Conservation (phyloP, 1,140 invertebrate species). For the Brevipalpus yothersi region DNA sequence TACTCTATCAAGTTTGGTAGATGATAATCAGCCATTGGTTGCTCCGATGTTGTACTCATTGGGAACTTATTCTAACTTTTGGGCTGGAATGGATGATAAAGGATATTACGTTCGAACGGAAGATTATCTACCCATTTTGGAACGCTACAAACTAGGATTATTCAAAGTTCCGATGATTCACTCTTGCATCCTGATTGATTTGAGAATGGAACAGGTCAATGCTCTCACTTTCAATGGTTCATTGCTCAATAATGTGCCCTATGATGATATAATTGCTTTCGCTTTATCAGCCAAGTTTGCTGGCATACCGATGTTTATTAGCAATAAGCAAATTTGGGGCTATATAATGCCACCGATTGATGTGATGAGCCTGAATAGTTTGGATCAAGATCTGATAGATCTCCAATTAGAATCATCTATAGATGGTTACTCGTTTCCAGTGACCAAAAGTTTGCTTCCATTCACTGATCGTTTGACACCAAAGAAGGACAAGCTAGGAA, state of each 20-base stretch:
- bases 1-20: background rate
- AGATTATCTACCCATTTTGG: slow-evolving; percentile 55
- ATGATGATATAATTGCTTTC: slow-evolving; percentile 85
- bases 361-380: slow-evolving; percentile 34
- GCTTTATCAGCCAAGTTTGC: slow-evolving; percentile 46
- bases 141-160: slow-evolving; percentile 41
- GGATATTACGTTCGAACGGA: slow-evolving; percentile 72
- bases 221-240: slow-evolving; percentile 43
- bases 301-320: slow-evolving; percentile 44
- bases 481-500: slow-evolving; percentile 16
- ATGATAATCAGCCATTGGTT: slow-evolving; percentile 20
- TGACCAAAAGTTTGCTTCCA: background rate
- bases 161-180: slow-evolving; percentile 78
- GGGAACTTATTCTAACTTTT: slow-evolving; percentile 80
- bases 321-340: slow-evolving; percentile 57
- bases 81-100: slow-evolving; percentile 60
- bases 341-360: slow-evolving; percentile 58
- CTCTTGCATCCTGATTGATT: slow-evolving; percentile 54
- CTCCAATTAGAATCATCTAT: slow-evolving; percentile 42
- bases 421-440: slow-evolving; percentile 1
- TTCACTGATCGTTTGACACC: slow-evolving; percentile 1
- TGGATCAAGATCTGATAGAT: slow-evolving; percentile 40
- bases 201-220: slow-evolving; percentile 33
- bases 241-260: slow-evolving; percentile 37
- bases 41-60: slow-evolving; percentile 65